Conservation (phyloP, 1,140 invertebrate genomes). For the Ceratosolen fusciceps region DNA sequence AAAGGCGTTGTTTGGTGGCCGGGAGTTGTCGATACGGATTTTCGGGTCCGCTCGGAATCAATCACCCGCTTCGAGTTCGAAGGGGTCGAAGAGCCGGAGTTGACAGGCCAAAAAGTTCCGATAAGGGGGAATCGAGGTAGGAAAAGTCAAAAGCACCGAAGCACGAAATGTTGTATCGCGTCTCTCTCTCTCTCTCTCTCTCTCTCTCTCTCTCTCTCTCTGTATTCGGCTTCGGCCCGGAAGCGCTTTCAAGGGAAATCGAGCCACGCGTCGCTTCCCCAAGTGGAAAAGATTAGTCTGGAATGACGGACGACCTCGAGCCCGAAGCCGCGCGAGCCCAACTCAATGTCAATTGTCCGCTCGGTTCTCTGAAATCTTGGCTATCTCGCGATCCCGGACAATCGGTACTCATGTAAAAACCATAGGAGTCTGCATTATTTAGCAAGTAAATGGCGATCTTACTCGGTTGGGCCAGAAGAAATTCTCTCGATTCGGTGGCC, state of each 20-base stretch:
- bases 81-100: constrained; percentile 2
- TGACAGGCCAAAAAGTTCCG: not conserved
- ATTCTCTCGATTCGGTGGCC: too few species aligned
- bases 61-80: constrained; percentile 13
- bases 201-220: too few species aligned
- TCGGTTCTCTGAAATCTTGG: not conserved
- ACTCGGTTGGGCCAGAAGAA: not conserved
- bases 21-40: constrained; percentile 29
- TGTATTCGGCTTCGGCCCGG: not conserved
- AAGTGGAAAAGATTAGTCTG: constrained; percentile 62
- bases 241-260: constrained; percentile 50
- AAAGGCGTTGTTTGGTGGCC: too few species aligned
- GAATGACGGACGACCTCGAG: constrained; percentile 12
- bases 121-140: constrained; percentile 10
- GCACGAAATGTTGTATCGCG: not conserved
- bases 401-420: not conserved
- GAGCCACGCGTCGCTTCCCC: constrained; percentile 51
- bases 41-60: not conserved
- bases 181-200: too few species aligned
- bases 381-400: not conserved
- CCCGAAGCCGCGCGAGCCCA: not conserved
- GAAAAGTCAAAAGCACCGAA: not conserved
- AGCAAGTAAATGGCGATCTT: too few species aligned
- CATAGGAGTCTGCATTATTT: too few species aligned
- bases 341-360: not conserved